Base-by-base conservation (phyloP, 2,888 invertebrate species). In the Thalpophila matura region DNA sequence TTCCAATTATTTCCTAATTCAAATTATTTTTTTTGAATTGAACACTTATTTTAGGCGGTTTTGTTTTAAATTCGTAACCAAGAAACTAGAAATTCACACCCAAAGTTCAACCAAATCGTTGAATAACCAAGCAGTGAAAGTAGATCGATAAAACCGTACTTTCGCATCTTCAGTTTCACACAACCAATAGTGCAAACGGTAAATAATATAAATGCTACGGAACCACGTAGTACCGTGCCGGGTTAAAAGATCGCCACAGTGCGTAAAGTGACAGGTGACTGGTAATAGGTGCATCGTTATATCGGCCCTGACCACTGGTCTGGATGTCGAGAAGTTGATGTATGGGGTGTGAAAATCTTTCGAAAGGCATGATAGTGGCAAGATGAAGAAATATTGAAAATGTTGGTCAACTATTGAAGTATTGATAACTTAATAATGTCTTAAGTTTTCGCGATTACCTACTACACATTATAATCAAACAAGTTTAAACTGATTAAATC, bases 211-310 rank as follows among this genome's bases (percentile, higher is more conserved):
- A 67, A 67, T 40, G 40, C 45, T 46, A 37, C 27, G 29, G 40
- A 42, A 33, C 46, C 38, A 6, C 20, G 31, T 38, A 33, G n/a
- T 24, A 27, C 31, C 45, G 22, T 63, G 33, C 57, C 31, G 37
- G 67, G 67, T 57, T 45, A 55, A 57, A 37, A 66, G 64, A 45
- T 66, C 49, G 57, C 26, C 26, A 10, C 22, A 16, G 20, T 31
- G 27, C 46, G 26, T 53, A 54, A 49, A 49, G 49, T 57, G 67
- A 45, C 73, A 49, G 66, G 38, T 50, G 6, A 10, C 22, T n/a
- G 22, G 64, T 64, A 55, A 71, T 56, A 22, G 22, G 42, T 56
- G 65, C 58, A 65, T 66, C 58, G 46, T 72, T 72, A 73, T 43
- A 35, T 26, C 43, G 42, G 10, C 7, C 14, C 37, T 47, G 47